phyloP scores from a whole-genome alignment of 2,888 invertebrate species.

The Idaea biselata region DNA sequence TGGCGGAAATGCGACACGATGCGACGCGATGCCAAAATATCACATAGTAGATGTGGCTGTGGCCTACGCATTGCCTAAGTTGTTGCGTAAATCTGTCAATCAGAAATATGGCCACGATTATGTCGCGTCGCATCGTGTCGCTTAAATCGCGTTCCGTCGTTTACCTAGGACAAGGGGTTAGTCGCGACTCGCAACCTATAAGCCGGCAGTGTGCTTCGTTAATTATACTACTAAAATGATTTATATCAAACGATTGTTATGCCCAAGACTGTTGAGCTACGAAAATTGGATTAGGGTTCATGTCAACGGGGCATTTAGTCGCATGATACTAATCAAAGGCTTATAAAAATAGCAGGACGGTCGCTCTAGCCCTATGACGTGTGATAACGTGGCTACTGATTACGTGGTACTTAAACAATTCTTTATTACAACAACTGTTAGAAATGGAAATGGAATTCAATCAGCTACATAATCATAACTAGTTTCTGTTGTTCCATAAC shows the following conservation, averaged over 20 bases:
- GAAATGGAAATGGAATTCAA: slow-evolving; percentile 2
- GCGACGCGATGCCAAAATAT: too few species aligned
- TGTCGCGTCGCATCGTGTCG: too few species aligned
- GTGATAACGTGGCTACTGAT: slow-evolving; percentile 20
- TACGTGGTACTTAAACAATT: slow-evolving; percentile 18
- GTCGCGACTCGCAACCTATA: slow-evolving; percentile 23
- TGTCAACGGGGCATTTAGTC: slow-evolving; percentile 54
- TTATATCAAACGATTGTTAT: slow-evolving; percentile 58
- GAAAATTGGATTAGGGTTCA: slow-evolving; percentile 53
- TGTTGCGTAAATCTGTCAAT: slow-evolving; percentile 6
- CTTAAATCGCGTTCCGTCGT: too few species aligned
- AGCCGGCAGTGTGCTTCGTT: slow-evolving; percentile 41
- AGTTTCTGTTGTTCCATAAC: not conserved
- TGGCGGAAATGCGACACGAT: too few species aligned
- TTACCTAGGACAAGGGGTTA: too few species aligned
- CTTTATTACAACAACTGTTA: slow-evolving; percentile 18
- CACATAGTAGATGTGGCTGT: too few species aligned
- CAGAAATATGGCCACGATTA: too few species aligned
- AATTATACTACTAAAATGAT: slow-evolving; percentile 68
- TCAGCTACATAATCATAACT: not conserved
- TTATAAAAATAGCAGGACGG: slow-evolving; percentile 25
- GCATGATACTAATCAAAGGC: slow-evolving; percentile 42
- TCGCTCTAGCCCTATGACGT: slow-evolving; percentile 24
- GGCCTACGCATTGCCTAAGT: too few species aligned
- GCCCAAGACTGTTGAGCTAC: slow-evolving; percentile 43